These are phyloP conservation scores for Pseudeuparius sepicola DNA, from an alignment of 2,888 invertebrate genomes.

Conservation along the genomic window DNA sequence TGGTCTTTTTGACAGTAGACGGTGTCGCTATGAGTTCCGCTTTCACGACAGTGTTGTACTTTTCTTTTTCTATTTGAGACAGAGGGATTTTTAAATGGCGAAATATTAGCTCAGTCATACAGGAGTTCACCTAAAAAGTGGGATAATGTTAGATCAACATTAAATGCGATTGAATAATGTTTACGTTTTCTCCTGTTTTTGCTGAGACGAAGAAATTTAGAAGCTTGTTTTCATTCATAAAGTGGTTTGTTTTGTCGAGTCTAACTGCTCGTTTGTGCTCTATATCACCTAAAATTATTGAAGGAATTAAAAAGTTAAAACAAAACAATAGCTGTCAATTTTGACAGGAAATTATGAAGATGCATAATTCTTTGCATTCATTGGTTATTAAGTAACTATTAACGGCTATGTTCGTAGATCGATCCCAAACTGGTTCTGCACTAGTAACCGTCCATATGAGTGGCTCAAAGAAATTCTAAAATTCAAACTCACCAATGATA, in stretches of 20 bases:
- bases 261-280: conserved; percentile 63
- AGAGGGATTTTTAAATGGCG: conserved; percentile 55
- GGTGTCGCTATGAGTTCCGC: conserved; percentile 46
- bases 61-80: conserved; percentile 55
- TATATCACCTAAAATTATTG: conserved; percentile 45
- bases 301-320: too few relatives aligned
- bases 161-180: conserved; percentile 10
- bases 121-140: conserved; percentile 47
- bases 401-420: too few relatives aligned
- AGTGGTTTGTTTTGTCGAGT: conserved; percentile 52
- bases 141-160: neutral
- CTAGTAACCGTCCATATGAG: too few relatives aligned
- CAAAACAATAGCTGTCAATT: too few relatives aligned
- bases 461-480: too few relatives aligned
- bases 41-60: conserved; percentile 53
- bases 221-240: conserved; percentile 53
- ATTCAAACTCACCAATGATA: too few relatives aligned
- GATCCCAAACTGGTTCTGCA: too few relatives aligned
- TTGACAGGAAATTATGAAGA: too few relatives aligned
- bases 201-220: conserved; percentile 57
- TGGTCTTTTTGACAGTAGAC: too few relatives aligned
- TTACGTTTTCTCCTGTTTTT: conserved; percentile 63
- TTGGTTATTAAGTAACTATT: too few relatives aligned
- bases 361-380: too few relatives aligned
- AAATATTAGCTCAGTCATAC: conserved; percentile 61